These are phyloP conservation scores for Sebastes variabilis DNA, from an alignment of 2,797 vertebrate species.

Conservation along the genomic window DNA sequence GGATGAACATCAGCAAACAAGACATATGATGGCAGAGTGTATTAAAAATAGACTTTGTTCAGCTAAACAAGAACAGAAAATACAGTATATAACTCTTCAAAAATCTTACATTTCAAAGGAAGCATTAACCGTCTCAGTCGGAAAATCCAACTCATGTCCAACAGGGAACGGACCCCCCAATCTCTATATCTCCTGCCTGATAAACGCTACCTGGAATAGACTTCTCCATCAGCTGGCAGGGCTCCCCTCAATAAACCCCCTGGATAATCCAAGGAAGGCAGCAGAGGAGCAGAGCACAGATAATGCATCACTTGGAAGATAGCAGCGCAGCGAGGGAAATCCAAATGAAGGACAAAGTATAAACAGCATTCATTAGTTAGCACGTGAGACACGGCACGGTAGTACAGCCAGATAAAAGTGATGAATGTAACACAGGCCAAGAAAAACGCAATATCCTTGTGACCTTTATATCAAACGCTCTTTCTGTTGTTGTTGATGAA, in stretches of 20 bases:
- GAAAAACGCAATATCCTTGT: neutral
- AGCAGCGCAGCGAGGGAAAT: constrained; percentile 16
- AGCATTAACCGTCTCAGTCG: neutral
- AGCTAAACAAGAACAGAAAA: neutral
- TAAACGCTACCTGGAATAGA: constrained; percentile 53
- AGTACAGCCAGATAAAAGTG: constrained; percentile 8
- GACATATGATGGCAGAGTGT: neutral
- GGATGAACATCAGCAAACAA: neutral
- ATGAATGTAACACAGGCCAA: neutral
- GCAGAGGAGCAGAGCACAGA: constrained; percentile 44
- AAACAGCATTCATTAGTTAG: constrained; percentile 27
- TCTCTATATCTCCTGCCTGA: constrained; percentile 55
- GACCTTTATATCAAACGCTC: neutral
- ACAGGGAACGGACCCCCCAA: constrained; percentile 59
- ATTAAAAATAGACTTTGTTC: neutral
- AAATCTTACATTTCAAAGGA: constrained; percentile 41
- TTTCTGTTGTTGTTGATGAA: neutral
- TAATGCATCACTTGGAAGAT: constrained; percentile 42
- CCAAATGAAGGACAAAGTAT: constrained; percentile 3
- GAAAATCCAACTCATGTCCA: constrained; percentile 44
- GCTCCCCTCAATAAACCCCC: constrained; percentile 9
- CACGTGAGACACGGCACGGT: neutral
- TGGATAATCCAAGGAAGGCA: constrained; percentile 22
- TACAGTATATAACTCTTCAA: neutral
- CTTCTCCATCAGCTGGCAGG: constrained; percentile 45